Base-by-base conservation (phyloP, 2,797 vertebrate species). In the Hippocampus kuda region DNA sequence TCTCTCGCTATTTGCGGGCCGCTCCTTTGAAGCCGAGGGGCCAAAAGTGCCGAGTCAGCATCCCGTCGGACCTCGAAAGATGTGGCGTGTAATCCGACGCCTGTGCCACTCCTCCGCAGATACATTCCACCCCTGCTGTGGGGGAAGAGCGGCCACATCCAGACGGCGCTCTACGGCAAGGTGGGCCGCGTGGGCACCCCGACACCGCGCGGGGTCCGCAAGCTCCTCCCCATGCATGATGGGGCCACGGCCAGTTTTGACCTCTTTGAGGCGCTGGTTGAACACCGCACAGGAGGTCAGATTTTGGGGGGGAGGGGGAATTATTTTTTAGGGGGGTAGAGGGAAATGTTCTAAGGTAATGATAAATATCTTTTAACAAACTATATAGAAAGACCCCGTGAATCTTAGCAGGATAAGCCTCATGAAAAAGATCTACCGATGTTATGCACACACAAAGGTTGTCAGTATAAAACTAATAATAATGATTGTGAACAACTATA, bases 71-170 rank as follows among this genome's bases (percentile, higher is more conserved):
- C 49, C 49, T 53, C 22, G 22, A 38, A 20, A 53, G 61, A 41
- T 24, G 20, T 63, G 62, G 13, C 8, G 2, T n/a, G 63, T 65
- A 46, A 65, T 20, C 42, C 5, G 42, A 65, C 57, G 26, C 57
- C 57, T 2, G 13, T 18, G 5, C 4, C 57, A 1, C 57, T 30
- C 59, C 63, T 75, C 72, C 70, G 3, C 83, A 99, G 97, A 83
- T 99, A 99, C 81, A 92, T 99, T 87, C 96, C 97, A 54, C 97
- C 97, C 0, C 79, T 99, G 78, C 91, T 99, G 77, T 99, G 97
- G 97, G 95, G 95, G 0, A 99, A 99, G 79, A 98, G 96, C 24
- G 97, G 97, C 68, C 97, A 99, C 79, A 92, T 99, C 75, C 97
- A 99, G 86, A 99, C 97, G 0, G 95, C 94, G 18, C 89, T 99